These are phyloP conservation scores for Etheostoma nigrum DNA, from an alignment of 2,797 vertebrate genomes.

Conservation along the genomic window DNA sequence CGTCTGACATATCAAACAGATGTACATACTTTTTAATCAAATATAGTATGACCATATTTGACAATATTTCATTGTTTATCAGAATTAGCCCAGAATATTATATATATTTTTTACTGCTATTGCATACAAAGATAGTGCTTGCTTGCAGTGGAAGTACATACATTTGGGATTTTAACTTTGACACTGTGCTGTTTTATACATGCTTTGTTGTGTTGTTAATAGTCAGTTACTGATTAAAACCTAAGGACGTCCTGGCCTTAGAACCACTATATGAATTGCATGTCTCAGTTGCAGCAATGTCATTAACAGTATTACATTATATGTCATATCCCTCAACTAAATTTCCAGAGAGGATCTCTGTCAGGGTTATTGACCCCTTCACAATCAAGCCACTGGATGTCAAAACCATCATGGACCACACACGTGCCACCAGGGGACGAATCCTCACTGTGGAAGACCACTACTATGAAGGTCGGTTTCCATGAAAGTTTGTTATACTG, in stretches of 20 bases:
- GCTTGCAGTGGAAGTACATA: neutral
- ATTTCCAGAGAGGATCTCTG: constrained; percentile 88
- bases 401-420: constrained; percentile 91
- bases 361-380: constrained; percentile 93
- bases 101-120: neutral
- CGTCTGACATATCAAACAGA: neutral
- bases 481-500: constrained; percentile 17
- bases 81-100: neutral
- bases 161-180: neutral
- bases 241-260: neutral
- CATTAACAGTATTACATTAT: neutral
- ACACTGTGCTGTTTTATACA: neutral
- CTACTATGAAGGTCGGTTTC: constrained; percentile 91
- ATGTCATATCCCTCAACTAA: neutral
- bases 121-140: neutral
- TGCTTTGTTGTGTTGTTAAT: neutral
- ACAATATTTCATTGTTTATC: neutral
- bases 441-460: constrained; percentile 96
- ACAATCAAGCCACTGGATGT: constrained; percentile 96
- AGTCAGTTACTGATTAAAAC: neutral
- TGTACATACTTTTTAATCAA: neutral
- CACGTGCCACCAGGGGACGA: constrained; percentile 90
- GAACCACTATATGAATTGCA: neutral
- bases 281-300: neutral
- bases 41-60: neutral